A percentile compares a stretch with the other conserved stretches of the same genome.
Conservation (phyloP, 2,797 vertebrate genomes). For the Coranthus polyacanthus region DNA sequence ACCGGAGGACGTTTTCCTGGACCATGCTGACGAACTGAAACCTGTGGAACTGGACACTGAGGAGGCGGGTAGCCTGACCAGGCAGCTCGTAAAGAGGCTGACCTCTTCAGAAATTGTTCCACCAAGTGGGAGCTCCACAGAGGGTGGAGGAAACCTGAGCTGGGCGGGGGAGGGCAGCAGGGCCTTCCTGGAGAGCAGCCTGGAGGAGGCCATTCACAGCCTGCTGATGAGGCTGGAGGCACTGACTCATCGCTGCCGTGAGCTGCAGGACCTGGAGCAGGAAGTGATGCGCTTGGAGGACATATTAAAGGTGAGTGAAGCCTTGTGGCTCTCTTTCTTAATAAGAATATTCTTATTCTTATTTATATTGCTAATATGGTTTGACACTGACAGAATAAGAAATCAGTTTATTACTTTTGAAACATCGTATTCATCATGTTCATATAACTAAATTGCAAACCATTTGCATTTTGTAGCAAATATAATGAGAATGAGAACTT, state of each 20-base stretch:
- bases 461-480: too few species aligned
- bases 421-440: too few species aligned
- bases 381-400: too few species aligned
- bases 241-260: constrained; percentile 91
- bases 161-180: constrained; percentile 90
- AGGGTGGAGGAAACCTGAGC: constrained; percentile 79
- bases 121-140: constrained; percentile 53
- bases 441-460: too few species aligned
- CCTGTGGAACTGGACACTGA: constrained; percentile 95
- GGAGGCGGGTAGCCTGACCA: constrained; percentile 92
- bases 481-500: too few species aligned
- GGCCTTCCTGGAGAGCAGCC: constrained; percentile 91
- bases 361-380: background rate
- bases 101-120: constrained; percentile 87
- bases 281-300: constrained; percentile 96
- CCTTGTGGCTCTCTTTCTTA: too few species aligned
- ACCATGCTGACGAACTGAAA: constrained; percentile 87
- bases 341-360: background rate
- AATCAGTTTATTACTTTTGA: too few species aligned
- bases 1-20: constrained; percentile 84
- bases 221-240: constrained; percentile 93
- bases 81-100: constrained; percentile 95
- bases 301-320: constrained; percentile 90
- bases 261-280: constrained; percentile 96
- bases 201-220: constrained; percentile 95